These are phyloP conservation scores for Drosophila aldrichi DNA, from an alignment of 2,888 invertebrate species.

Conservation along the genomic window DNA sequence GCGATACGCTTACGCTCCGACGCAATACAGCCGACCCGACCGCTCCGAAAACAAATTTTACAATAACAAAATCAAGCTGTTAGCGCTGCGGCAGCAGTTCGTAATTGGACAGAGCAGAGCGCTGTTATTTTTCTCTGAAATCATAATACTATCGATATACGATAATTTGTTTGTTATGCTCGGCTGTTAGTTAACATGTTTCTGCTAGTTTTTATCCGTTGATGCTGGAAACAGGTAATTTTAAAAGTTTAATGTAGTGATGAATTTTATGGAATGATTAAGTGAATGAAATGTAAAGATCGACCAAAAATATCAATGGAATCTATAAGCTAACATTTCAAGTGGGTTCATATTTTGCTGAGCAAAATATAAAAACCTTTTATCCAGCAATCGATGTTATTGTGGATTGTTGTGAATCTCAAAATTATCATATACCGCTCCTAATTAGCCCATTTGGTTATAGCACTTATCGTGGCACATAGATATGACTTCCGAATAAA, in stretches of 20 bases:
- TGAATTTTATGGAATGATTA: background rate
- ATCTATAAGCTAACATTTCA: constrained; percentile 91
- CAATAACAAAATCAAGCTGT: constrained; percentile 46
- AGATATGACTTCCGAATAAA: background rate
- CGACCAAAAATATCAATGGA: constrained; percentile 86
- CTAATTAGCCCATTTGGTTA: constrained; percentile 91
- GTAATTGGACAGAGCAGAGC: constrained; percentile 25
- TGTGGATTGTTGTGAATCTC: constrained; percentile 88
- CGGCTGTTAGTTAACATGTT: background rate
- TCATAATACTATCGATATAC: constrained; percentile 22
- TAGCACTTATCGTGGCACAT: constrained; percentile 88
- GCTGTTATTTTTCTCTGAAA: constrained; percentile 4
- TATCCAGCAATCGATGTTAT: constrained; percentile 92
- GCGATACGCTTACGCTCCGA: constrained; percentile 23
- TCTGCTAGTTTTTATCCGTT: background rate
- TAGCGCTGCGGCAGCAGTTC: constrained; percentile 9
- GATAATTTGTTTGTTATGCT: background rate
- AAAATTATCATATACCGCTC: constrained; percentile 91
- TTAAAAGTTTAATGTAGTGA: too few species aligned
- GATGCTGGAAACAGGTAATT: background rate
- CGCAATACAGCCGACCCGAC: constrained; percentile 32
- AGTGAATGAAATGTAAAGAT: background rate
- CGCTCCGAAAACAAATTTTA: constrained; percentile 38
- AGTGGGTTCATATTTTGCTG: constrained; percentile 89
- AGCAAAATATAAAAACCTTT: constrained; percentile 87